A percentile compares a stretch with the other conserved stretches of the same genome.
Evolutionary conservation across 2,113 vertebrate genomes (phyloP).

Genomic region (Zeus faber): DNA sequence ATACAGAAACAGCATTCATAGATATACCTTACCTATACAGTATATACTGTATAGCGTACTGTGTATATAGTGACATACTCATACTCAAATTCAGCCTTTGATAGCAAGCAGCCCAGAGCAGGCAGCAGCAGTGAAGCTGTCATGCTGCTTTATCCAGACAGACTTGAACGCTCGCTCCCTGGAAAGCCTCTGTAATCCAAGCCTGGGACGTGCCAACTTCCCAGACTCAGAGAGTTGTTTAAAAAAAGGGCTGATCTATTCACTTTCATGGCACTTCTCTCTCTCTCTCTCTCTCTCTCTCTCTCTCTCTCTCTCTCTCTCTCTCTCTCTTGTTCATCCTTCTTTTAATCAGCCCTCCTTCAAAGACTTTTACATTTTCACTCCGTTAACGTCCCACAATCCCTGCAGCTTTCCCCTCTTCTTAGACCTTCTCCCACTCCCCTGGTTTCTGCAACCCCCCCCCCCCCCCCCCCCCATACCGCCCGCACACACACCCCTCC

Average conservation of each 20-base stretch:
- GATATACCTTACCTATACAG: no score
- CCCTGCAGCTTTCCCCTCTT: no score
- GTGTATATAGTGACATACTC: no score
- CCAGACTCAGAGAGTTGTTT: slow-evolving; percentile 15
- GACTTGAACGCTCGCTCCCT: slow-evolving; percentile 39
- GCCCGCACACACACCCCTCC: background rate
- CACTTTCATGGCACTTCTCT: no score
- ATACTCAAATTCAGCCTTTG: slow-evolving; percentile 48
- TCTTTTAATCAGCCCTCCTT: slow-evolving; percentile 1
- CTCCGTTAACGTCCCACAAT: no score
- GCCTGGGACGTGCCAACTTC: slow-evolving; percentile 40
- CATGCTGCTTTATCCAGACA: slow-evolving; percentile 48
- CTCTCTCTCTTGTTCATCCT: slow-evolving; percentile 17
- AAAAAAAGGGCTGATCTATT: slow-evolving; percentile 5
- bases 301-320: background rate
- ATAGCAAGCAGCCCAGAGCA: slow-evolving; percentile 42
- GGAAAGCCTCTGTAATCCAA: slow-evolving; percentile 60
- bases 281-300: background rate
- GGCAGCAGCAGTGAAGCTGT: slow-evolving; percentile 37
- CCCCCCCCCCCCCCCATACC: background rate
- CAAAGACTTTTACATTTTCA: no score
- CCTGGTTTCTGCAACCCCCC: no score
- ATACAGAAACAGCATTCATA: no score
- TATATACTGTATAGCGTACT: no score
- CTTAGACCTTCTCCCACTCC: slow-evolving; percentile 1